Percentiles rank a stretch among this genome's conserved stretches.
These are phyloP conservation scores for Halcyon smyrnensis DNA, from an alignment of 2,797 vertebrate genomes.

Conservation along the genomic window DNA sequence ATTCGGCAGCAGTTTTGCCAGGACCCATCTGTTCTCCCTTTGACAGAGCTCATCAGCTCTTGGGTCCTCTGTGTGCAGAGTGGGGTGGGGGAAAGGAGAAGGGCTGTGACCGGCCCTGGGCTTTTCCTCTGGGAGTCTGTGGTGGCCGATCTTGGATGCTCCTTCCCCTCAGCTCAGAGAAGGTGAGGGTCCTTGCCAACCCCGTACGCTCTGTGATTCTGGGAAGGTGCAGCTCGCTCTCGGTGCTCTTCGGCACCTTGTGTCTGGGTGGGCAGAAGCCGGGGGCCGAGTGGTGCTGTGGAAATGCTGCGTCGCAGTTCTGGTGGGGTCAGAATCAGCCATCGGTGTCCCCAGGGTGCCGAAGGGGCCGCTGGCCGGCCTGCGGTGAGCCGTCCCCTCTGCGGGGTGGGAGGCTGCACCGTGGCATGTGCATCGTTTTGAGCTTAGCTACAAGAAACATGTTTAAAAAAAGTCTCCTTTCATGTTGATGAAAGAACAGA, in stretches of 20 bases:
- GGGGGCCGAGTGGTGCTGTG: fast-evolving
- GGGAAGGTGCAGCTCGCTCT: fast-evolving
- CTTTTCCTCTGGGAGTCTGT: fast-evolving
- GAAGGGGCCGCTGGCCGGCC: fast-evolving
- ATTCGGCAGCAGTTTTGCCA: fast-evolving
- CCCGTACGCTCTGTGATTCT: no score
- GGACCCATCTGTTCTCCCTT: neutral
- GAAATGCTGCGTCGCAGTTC: fast-evolving
- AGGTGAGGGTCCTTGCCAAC: no score
- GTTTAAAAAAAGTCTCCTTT: neutral
- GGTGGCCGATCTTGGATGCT: no score
- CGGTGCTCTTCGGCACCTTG: fast-evolving
- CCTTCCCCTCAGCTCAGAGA: neutral
- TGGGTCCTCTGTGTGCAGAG: neutral
- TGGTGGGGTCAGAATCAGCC: fast-evolving
- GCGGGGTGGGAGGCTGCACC: fast-evolving
- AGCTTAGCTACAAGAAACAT: neutral
- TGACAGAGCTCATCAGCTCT: neutral
- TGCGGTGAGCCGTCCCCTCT: fast-evolving
- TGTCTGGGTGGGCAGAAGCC: neutral
- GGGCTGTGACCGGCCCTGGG: neutral
- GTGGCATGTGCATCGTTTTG: fast-evolving
- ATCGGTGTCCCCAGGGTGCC: fast-evolving
- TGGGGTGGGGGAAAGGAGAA: neutral
- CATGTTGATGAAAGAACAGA: constrained; percentile 8